Percentiles rank a stretch among this genome's conserved stretches.
phyloP scores from a whole-genome alignment of 2,888 invertebrate species.

The Achlya flavicornis region DNA sequence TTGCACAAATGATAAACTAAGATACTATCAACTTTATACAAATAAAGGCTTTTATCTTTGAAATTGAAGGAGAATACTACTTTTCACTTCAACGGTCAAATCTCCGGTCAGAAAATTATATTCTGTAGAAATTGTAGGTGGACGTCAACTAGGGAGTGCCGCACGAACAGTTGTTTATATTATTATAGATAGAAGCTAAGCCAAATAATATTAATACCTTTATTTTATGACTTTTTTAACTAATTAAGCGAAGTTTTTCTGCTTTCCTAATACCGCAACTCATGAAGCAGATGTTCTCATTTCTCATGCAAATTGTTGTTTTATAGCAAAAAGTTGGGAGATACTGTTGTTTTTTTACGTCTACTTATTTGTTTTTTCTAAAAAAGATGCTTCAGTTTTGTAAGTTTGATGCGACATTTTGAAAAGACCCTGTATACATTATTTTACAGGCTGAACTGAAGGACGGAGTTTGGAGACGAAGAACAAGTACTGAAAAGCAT shows the following conservation, averaged over 20 bases:
- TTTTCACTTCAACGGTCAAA: too few species aligned
- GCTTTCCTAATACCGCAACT: slow-evolving; percentile 43
- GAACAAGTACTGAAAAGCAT: too few species aligned
- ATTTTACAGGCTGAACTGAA: not conserved
- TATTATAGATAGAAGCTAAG: too few species aligned
- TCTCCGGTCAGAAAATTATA: too few species aligned
- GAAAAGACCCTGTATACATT: slow-evolving; percentile 5
- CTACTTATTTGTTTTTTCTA: slow-evolving; percentile 38
- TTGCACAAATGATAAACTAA: too few species aligned
- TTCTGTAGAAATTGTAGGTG: too few species aligned
- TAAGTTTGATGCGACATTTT: slow-evolving; percentile 31
- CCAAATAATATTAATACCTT: slow-evolving; percentile 10
- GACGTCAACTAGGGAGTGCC: too few species aligned
- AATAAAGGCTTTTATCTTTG: too few species aligned
- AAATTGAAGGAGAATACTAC: too few species aligned
- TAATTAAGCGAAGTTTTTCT: slow-evolving; percentile 42
- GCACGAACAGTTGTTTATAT: too few species aligned
- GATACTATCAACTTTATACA: too few species aligned
- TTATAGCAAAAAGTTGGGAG: slow-evolving; percentile 56
- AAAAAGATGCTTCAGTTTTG: slow-evolving; percentile 21
- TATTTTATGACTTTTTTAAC: slow-evolving; percentile 44
- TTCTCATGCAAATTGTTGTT: slow-evolving; percentile 69
- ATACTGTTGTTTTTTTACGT: slow-evolving; percentile 46
- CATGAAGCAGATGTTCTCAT: slow-evolving; percentile 61
- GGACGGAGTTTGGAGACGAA: not conserved